Evolutionary conservation across 2,113 vertebrate genomes (phyloP), one percentile per base, ranked within the genome.

Genomic region (Cepphus grylle): DNA sequence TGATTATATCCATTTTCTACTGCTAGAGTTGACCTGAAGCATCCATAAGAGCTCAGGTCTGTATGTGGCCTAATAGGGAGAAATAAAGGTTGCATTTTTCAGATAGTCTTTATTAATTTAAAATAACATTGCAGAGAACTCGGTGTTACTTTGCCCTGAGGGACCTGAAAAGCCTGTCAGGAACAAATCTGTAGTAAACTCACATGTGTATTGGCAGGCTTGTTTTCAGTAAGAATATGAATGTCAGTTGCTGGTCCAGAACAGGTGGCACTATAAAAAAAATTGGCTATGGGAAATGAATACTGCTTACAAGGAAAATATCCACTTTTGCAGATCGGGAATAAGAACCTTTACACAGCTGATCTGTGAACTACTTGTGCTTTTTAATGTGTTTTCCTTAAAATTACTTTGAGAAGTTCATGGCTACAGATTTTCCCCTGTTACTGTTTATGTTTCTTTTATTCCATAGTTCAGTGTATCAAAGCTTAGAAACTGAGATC

Each of bases 351-450:
- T 67, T 84, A 71, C 73, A 86, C 70, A 97, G 93, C 71, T 96
- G 85, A 90, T 88, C 56, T 86, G 43, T 94, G 95, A 94, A 81
- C 67, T 70, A 49, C 34, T 45, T 15, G 36, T 87, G 34, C 7
- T 92, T 96, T 95, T 94, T 89, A 95, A 96, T 96, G 83, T 66
- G 34, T 90, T 97, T 94, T 95, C 94, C 96, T 94, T 91, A 95
- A 87, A 86, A 89, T 18, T 67, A 47, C 62, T 80, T 88, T 72
- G 62, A 91, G 89, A 50, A 88, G 63, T 63, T 91, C 30, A 74
- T 65, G 55, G 77, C 62, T 94, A 85, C 92, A 76, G 49, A 78
- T 63, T 90, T 95, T 81, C 42, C 59, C 19, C 43, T 66, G 7
- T 93, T 92, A 77, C 56, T 81, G 23, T 87, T 96, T 86, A 42